These are phyloP conservation scores for Anthophora plumipes DNA, from an alignment of 2,888 invertebrate species.

Conservation along the genomic window DNA sequence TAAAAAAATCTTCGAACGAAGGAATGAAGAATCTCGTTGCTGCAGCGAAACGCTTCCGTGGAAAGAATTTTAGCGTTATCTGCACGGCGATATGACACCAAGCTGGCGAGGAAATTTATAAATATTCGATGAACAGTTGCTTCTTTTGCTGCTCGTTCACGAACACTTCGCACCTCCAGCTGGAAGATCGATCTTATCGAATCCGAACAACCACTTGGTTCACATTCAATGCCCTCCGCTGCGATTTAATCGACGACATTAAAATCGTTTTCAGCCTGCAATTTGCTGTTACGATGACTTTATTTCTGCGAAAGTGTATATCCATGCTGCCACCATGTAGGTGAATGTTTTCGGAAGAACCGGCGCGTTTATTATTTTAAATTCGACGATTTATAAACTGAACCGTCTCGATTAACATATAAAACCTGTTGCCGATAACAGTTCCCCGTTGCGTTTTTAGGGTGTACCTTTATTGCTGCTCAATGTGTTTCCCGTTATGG, in stretches of 20 bases:
- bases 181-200: conserved; percentile 70
- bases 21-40: background rate
- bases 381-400: conserved; percentile 12
- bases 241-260: conserved; percentile 47
- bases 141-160: conserved; percentile 59
- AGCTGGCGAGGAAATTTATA: conserved; percentile 78
- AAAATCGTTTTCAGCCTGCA: conserved; percentile 14
- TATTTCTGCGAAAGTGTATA: conserved; percentile 28
- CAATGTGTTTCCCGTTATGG: background rate
- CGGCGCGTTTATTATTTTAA: background rate
- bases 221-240: conserved; percentile 32
- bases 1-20: background rate
- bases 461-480: background rate
- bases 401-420: conserved; percentile 12
- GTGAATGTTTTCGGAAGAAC: background rate
- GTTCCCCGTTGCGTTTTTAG: background rate
- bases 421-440: conserved; percentile 2
- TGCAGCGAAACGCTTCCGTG: conserved; percentile 62
- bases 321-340: background rate
- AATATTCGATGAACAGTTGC: conserved; percentile 79
- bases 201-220: conserved; percentile 34
- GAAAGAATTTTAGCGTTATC: conserved; percentile 69
- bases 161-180: conserved; percentile 36
- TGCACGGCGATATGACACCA: conserved; percentile 73
- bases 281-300: conserved; percentile 49